Conservation (phyloP, 2,113 vertebrate genomes). For the Catharus bicknelli region DNA sequence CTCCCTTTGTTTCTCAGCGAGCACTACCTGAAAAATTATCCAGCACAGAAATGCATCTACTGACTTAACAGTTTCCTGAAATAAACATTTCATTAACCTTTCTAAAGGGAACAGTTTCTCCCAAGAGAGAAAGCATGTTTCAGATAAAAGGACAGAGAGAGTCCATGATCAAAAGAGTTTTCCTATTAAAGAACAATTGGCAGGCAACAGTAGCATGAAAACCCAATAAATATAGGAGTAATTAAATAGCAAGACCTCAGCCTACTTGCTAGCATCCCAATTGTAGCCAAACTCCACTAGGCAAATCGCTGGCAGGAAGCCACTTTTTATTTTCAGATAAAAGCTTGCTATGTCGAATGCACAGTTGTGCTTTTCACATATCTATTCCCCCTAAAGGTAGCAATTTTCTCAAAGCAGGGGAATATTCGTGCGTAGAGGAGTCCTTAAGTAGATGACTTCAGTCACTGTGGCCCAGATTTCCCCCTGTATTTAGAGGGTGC, state of each 20-base stretch:
- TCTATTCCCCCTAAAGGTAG: neutral
- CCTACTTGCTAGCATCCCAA: neutral
- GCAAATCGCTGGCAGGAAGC: neutral
- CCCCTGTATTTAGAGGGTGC: neutral
- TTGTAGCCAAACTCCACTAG: neutral
- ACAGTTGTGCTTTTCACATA: neutral
- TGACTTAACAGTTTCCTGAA: neutral
- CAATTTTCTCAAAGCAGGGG: neutral
- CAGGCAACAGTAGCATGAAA: neutral
- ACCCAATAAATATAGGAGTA: neutral
- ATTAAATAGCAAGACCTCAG: neutral
- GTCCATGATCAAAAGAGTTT: neutral
- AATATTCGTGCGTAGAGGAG: neutral
- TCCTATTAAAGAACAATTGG: neutral
- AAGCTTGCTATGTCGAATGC: neutral
- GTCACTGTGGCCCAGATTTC: neutral
- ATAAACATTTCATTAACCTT: slow-evolving; percentile 42
- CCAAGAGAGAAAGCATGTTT: neutral
- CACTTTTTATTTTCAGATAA: neutral
- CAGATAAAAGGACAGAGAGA: neutral
- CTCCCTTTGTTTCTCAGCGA: neutral
- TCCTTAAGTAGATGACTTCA: neutral
- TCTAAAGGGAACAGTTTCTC: neutral
- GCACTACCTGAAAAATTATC: neutral
- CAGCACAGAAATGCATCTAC: neutral